Percentiles rank a stretch among this genome's conserved stretches.
Evolutionary conservation across 2,888 invertebrate species (phyloP).

Genomic region (Thereva unica): DNA sequence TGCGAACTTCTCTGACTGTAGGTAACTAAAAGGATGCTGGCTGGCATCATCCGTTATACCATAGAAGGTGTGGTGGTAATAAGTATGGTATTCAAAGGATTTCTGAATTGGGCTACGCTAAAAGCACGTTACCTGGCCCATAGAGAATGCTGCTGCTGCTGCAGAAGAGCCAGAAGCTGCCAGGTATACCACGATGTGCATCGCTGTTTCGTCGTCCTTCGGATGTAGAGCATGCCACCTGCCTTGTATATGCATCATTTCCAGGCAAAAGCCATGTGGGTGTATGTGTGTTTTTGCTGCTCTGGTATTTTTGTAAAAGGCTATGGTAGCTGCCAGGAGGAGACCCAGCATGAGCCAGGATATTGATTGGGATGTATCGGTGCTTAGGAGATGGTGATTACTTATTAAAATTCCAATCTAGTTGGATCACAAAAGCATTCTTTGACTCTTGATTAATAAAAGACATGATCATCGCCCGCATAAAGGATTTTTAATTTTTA

Average conservation of each 20-base stretch:
- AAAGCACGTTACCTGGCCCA: conserved; percentile 26
- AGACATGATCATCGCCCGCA: conserved; percentile 4
- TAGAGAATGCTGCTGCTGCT: conserved; percentile 19
- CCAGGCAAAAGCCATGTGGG: background rate
- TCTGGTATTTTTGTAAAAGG: background rate
- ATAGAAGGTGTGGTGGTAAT: background rate
- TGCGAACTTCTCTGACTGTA: conserved; percentile 14
- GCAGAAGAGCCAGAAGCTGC: conserved; percentile 1
- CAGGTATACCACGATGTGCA: background rate
- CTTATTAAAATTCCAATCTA: conserved; percentile 34
- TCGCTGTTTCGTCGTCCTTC: conserved; percentile 10
- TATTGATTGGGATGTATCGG: conserved; percentile 25
- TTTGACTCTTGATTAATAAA: conserved; percentile 18
- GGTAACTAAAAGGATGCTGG: conserved; percentile 8
- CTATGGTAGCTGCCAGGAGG: conserved; percentile 14
- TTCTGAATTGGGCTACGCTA: conserved; percentile 16
- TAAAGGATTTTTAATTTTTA: conserved; percentile 27
- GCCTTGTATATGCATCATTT: too few relatives aligned
- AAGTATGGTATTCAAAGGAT: conserved; percentile 20
- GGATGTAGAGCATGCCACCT: background rate
- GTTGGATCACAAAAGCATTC: conserved; percentile 30
- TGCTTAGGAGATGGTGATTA: conserved; percentile 29
- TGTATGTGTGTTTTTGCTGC: background rate
- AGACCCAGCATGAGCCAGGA: conserved; percentile 14
- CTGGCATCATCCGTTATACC: background rate